These are phyloP conservation scores for Drosophila mettleri DNA, from an alignment of 2,888 invertebrate genomes.

Conservation along the genomic window DNA sequence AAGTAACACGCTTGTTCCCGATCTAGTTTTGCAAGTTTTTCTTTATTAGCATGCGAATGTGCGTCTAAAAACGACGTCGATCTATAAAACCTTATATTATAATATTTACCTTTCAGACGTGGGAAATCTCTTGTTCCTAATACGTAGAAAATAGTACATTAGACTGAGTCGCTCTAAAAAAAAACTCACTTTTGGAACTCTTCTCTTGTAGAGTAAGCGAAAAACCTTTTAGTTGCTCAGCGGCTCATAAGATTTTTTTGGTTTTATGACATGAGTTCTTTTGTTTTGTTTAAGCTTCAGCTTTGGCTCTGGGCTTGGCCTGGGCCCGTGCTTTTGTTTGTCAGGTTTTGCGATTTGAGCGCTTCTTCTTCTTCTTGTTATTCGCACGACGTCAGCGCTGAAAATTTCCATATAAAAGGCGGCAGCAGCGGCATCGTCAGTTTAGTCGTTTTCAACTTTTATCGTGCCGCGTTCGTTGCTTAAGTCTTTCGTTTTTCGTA, in stretches of 20 bases:
- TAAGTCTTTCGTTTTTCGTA: constrained; percentile 76
- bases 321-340: constrained; percentile 8
- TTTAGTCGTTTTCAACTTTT: constrained; percentile 70
- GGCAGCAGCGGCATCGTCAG: constrained; percentile 43
- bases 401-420: constrained; percentile 78
- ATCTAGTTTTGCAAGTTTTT: constrained; percentile 60
- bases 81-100: background rate
- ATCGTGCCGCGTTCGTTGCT: constrained; percentile 62
- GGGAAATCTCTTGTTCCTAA: background rate
- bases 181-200: background rate
- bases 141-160: background rate
- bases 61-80: constrained; percentile 2
- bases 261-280: constrained; percentile 22
- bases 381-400: constrained; percentile 66
- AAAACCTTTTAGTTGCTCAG: background rate
- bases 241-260: background rate
- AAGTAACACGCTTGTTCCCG: constrained; percentile 17
- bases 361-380: constrained; percentile 42
- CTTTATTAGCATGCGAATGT: constrained; percentile 33
- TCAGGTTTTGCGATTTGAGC: background rate
- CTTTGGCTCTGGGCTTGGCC: constrained; percentile 5
- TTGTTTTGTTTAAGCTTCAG: constrained; percentile 16
- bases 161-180: background rate
- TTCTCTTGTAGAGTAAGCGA: constrained; percentile 1
- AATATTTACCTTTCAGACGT: background rate